Conservation (phyloP, 2,113 vertebrate genomes). For the Bothrops jararaca region DNA sequence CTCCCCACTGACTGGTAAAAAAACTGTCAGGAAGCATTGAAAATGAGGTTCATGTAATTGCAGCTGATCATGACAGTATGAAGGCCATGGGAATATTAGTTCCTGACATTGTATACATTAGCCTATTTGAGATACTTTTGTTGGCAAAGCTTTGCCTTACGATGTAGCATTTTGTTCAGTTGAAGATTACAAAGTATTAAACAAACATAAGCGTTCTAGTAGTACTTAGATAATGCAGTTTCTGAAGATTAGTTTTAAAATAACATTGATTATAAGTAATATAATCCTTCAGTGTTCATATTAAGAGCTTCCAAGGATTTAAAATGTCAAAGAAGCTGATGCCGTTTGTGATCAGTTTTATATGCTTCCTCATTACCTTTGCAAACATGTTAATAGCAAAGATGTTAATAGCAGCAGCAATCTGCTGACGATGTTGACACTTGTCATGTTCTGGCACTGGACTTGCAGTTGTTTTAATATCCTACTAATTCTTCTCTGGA, state of each 20-base stretch:
- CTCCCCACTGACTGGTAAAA: no score
- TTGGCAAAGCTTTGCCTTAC: background rate
- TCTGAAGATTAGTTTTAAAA: background rate
- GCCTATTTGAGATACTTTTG: background rate
- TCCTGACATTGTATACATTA: no score
- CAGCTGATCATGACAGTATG: no score
- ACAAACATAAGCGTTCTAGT: background rate
- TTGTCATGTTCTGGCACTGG: no score
- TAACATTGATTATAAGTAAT: background rate
- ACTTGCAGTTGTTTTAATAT: background rate
- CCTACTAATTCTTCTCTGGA: background rate
- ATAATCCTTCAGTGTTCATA: background rate
- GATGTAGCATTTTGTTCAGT: background rate
- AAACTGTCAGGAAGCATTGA: no score
- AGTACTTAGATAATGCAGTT: background rate
- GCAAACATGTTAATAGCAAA: background rate
- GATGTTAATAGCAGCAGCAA: background rate
- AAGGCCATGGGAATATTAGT: no score
- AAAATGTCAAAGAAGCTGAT: background rate
- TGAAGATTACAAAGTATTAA: no score
- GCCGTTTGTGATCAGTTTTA: background rate
- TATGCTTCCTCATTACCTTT: background rate
- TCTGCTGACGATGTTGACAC: background rate
- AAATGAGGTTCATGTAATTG: no score
- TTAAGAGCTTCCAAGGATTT: background rate